A percentile compares a stretch with the other conserved stretches of the same genome.
phyloP scores from a whole-genome alignment of 1,140 invertebrate genomes.

The Sinella curviseta region DNA sequence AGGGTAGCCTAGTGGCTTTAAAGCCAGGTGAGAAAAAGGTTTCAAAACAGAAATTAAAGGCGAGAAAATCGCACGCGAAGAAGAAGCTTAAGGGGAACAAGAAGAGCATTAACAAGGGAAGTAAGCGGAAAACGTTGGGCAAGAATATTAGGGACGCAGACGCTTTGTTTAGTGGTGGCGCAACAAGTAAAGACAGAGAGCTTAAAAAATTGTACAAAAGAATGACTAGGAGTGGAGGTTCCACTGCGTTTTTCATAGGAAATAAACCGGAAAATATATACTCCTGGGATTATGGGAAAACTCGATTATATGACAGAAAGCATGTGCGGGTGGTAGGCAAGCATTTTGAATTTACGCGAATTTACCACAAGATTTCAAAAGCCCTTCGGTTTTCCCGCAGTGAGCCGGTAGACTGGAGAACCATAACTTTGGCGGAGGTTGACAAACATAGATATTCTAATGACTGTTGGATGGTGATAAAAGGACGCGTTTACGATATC shows the following conservation, averaged over 20 bases:
- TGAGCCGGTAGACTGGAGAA: slow-evolving; percentile 16
- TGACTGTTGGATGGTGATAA: slow-evolving; percentile 12
- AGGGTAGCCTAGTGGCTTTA: background rate
- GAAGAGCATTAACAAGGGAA: too few species aligned
- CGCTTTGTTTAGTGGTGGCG: too few species aligned
- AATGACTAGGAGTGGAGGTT: too few species aligned
- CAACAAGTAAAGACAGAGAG: too few species aligned
- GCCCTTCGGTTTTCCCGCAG: background rate
- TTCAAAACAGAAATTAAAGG: background rate
- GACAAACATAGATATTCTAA: background rate
- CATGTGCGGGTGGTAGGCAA: background rate
- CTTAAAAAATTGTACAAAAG: too few species aligned
- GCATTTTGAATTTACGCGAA: background rate
- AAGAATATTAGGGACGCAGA: too few species aligned
- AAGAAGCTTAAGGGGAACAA: background rate
- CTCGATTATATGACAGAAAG: background rate
- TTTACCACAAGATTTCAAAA: background rate
- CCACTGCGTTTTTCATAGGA: background rate
- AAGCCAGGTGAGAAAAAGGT: background rate
- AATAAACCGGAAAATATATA: background rate
- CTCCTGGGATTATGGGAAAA: background rate
- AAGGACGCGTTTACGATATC: background rate
- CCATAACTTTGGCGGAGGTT: background rate
- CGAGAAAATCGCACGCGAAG: background rate
- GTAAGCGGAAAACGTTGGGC: too few species aligned